Evolutionary conservation across 1,140 invertebrate genomes (phyloP).

Genomic region (Aethina tumida): DNA sequence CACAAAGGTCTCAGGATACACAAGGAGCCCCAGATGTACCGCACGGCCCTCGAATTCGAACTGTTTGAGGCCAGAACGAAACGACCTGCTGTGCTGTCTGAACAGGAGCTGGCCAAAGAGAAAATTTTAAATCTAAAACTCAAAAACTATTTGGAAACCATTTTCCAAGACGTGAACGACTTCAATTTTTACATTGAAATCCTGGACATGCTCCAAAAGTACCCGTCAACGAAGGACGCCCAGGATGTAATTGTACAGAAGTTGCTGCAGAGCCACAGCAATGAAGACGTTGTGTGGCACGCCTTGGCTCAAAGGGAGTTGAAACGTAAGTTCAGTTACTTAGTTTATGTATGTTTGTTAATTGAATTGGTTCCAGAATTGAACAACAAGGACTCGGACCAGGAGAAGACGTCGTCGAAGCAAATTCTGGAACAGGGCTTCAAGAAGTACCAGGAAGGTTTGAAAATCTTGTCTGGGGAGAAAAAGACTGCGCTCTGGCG

Average conservation of each 20-base stretch:
- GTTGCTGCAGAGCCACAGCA: constrained; percentile 12
- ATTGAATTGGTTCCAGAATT: too few relatives aligned
- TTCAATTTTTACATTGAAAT: constrained; percentile 18
- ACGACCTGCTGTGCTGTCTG: constrained; percentile 1
- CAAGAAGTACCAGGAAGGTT: constrained; percentile 17
- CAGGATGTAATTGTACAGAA: constrained; percentile 18
- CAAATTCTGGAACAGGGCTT: constrained; percentile 7
- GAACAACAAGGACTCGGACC: too few relatives aligned
- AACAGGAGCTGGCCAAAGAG: constrained; percentile 6
- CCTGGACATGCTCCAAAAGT: constrained; percentile 14
- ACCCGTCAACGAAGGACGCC: constrained; percentile 13
- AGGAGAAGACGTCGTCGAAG: constrained; percentile 8
- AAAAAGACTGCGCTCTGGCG: constrained; percentile 15
- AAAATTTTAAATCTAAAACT: constrained; percentile 13
- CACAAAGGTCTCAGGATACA: constrained; percentile 17
- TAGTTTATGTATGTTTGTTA: too few relatives aligned
- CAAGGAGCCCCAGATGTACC: constrained; percentile 13
- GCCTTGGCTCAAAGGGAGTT: constrained; percentile 20
- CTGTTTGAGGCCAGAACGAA: constrained; percentile 8
- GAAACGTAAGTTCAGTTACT: constrained; percentile 12
- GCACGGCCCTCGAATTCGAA: constrained; percentile 14
- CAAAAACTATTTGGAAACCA: constrained; percentile 13
- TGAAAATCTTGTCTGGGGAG: constrained; percentile 9
- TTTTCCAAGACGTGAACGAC: constrained; percentile 16
- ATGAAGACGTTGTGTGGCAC: constrained; percentile 18